A percentile compares a stretch with the other conserved stretches of the same genome.
These are phyloP conservation scores for Tachycineta bicolor DNA, from an alignment of 2,113 vertebrate species.

Conservation along the genomic window DNA sequence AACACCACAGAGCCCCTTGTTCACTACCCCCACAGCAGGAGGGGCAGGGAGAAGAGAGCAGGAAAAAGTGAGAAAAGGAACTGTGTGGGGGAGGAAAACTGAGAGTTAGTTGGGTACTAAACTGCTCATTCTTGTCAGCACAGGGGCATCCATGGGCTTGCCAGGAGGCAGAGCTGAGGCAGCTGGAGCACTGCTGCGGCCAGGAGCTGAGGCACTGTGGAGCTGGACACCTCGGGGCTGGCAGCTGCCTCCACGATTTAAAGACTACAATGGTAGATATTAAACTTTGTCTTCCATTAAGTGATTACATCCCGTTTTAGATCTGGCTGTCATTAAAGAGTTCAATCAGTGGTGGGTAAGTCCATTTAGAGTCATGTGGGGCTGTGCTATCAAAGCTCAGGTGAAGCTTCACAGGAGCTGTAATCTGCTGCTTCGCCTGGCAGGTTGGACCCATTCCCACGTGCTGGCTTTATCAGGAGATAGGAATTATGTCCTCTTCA, in stretches of 20 bases:
- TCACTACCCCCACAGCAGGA: neutral
- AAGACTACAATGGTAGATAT: neutral
- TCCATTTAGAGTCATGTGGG: neutral
- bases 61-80: neutral
- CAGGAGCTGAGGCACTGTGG: neutral
- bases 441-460: neutral
- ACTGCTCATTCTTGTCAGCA: neutral
- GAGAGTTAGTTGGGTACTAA: neutral
- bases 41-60: rapidly evolving
- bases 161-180: neutral
- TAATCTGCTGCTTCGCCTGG: neutral
- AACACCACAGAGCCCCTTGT: neutral
- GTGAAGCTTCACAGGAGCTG: neutral
- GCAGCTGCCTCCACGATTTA: neutral
- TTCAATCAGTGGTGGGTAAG: neutral
- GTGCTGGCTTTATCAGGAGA: neutral
- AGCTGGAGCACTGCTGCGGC: neutral
- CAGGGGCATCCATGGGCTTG: neutral
- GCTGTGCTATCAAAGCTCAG: neutral
- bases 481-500: neutral
- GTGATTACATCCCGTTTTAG: neutral
- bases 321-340: neutral
- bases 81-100: neutral
- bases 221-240: neutral
- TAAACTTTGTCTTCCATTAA: neutral